phyloP scores from a whole-genome alignment of 1,140 invertebrate genomes.

The Mylabris phalerata region DNA sequence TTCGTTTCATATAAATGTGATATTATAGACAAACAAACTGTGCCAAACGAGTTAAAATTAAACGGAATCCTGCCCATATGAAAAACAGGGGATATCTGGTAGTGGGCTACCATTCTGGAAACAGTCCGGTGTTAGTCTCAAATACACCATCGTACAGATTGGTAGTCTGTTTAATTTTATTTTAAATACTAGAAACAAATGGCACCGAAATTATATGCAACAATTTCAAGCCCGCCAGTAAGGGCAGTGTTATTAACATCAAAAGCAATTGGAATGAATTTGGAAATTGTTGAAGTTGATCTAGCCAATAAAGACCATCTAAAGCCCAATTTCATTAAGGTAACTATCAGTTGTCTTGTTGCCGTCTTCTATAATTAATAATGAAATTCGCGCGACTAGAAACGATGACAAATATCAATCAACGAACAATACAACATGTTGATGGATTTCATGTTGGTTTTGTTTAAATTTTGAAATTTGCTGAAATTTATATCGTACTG shows the following conservation, averaged over 20 bases:
- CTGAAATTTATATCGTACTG: too few species aligned
- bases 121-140: too few species aligned
- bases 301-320: slow-evolving; percentile 7
- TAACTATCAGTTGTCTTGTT: not conserved
- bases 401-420: too few species aligned
- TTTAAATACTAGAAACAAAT: not conserved
- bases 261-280: slow-evolving; percentile 4
- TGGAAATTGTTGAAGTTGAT: slow-evolving; percentile 6
- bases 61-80: not conserved
- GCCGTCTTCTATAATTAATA: too few species aligned
- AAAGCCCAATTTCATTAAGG: slow-evolving; percentile 9
- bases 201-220: slow-evolving; percentile 8
- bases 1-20: slow-evolving; percentile 5
- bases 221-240: slow-evolving; percentile 2
- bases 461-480: too few species aligned
- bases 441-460: too few species aligned
- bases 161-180: too few species aligned
- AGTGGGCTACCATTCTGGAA: too few species aligned
- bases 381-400: too few species aligned
- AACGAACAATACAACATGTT: too few species aligned
- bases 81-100: too few species aligned
- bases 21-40: slow-evolving; percentile 9
- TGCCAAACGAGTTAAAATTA: slow-evolving; percentile 16
- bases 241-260: slow-evolving; percentile 4
- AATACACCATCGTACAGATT: too few species aligned